These are phyloP conservation scores for Crotalus viridis DNA, from an alignment of 2,113 vertebrate genomes.

Conservation along the genomic window DNA sequence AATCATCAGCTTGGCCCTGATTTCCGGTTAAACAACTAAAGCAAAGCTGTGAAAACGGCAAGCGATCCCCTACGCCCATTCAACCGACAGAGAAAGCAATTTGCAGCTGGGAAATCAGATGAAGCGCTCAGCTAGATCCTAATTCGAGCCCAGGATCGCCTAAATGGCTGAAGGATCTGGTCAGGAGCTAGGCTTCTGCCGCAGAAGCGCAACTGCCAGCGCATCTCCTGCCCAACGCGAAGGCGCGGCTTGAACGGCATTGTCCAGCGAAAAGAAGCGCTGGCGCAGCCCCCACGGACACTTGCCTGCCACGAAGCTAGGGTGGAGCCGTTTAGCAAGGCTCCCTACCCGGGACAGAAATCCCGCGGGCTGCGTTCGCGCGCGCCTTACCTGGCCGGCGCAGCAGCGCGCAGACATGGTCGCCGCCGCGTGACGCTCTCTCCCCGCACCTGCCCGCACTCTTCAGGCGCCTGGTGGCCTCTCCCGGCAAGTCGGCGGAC, in stretches of 20 bases:
- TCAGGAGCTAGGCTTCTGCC: background rate
- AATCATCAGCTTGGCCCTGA: background rate
- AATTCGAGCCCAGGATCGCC: background rate
- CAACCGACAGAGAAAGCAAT: background rate
- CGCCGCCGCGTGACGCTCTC: background rate
- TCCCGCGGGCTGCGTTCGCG: background rate
- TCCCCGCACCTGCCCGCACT: background rate
- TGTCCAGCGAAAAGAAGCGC: background rate
- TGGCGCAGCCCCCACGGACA: background rate
- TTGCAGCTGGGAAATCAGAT: too few relatives aligned
- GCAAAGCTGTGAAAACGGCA: background rate
- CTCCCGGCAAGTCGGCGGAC: background rate
- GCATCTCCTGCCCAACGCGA: background rate
- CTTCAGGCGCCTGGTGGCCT: background rate
- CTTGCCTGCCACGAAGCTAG: background rate
- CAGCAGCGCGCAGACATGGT: conserved; percentile 73
- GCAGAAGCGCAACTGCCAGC: background rate
- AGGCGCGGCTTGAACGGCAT: too few relatives aligned
- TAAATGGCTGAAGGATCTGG: background rate
- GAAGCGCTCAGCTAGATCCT: too few relatives aligned
- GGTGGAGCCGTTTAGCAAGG: background rate
- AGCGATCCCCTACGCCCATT: background rate
- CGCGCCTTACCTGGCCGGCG: conserved; percentile 67
- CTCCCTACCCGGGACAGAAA: background rate
- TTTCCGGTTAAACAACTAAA: background rate